Conservation (phyloP, 1,140 invertebrate genomes). For the Apolygus lucorum region DNA sequence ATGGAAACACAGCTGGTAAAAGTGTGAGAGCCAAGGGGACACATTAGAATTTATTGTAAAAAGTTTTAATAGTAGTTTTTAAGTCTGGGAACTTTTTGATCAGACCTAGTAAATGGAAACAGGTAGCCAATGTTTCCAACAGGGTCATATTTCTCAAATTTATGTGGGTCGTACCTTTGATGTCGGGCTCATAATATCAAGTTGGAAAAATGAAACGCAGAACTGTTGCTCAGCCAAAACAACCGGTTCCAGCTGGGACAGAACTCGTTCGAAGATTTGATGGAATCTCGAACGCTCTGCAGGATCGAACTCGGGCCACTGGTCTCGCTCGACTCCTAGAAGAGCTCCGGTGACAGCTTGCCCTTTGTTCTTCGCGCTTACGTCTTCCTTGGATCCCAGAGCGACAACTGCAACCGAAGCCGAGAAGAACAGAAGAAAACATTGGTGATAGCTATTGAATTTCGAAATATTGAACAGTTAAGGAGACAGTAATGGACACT, state of each 20-base stretch:
- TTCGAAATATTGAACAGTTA: no score
- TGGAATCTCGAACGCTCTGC: slow-evolving; percentile 53
- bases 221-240: slow-evolving; percentile 94
- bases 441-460: no score
- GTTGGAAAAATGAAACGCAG: slow-evolving; percentile 86
- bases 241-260: slow-evolving; percentile 82
- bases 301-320: slow-evolving; percentile 47
- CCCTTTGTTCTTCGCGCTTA: slow-evolving; percentile 35
- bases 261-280: slow-evolving; percentile 65
- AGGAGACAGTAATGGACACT: no score
- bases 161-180: slow-evolving; percentile 38
- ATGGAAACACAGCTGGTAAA: no score
- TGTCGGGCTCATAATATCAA: slow-evolving; percentile 52
- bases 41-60: no score
- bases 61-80: no score
- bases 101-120: no score
- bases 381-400: slow-evolving; percentile 39
- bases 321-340: slow-evolving; percentile 52
- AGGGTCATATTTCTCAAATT: no score
- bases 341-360: slow-evolving; percentile 35
- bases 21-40: no score
- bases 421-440: not conserved
- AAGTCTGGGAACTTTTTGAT: no score
- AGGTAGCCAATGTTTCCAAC: no score
- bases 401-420: slow-evolving; percentile 15